phyloP scores from a whole-genome alignment of 1,140 invertebrate species.

The Cataglyphis hispanica region DNA sequence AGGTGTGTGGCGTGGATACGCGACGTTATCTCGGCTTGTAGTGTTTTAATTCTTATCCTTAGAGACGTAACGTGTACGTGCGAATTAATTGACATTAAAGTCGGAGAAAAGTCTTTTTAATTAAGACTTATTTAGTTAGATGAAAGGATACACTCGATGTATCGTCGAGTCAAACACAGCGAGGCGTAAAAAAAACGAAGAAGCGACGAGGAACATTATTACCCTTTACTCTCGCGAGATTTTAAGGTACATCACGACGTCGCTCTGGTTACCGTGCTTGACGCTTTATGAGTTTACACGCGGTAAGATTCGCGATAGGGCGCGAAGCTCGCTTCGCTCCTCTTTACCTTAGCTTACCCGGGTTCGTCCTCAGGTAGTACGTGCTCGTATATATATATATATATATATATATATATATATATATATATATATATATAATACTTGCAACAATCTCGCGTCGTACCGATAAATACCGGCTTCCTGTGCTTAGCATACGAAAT shows the following conservation, averaged over 20 bases:
- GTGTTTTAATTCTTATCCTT: background rate
- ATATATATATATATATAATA: conserved; percentile 5
- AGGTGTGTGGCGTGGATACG: background rate
- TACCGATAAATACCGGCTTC: conserved; percentile 45
- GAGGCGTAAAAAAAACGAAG: conserved; percentile 57
- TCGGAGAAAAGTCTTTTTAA: background rate
- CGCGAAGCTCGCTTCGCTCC: conserved; percentile 70
- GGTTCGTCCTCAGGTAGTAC: conserved; percentile 46
- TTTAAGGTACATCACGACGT: conserved; percentile 58
- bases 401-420: conserved; percentile 2
- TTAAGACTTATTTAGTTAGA: background rate
- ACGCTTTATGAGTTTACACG: conserved; percentile 78
- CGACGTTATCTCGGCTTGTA: background rate
- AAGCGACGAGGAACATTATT: conserved; percentile 59
- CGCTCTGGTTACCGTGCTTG: conserved; percentile 64
- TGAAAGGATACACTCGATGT: background rate
- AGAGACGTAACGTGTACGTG: background rate
- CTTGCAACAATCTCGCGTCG: conserved; percentile 28
- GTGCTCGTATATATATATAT: background rate
- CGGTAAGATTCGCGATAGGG: conserved; percentile 78
- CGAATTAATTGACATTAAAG: background rate
- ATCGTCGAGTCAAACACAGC: conserved; percentile 7
- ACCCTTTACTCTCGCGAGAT: conserved; percentile 38
- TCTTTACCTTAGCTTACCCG: conserved; percentile 65
- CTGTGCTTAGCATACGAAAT: conserved; percentile 41